Conservation (phyloP, 2,888 invertebrate genomes). For the Stenoptilia bipunctidactyla region DNA sequence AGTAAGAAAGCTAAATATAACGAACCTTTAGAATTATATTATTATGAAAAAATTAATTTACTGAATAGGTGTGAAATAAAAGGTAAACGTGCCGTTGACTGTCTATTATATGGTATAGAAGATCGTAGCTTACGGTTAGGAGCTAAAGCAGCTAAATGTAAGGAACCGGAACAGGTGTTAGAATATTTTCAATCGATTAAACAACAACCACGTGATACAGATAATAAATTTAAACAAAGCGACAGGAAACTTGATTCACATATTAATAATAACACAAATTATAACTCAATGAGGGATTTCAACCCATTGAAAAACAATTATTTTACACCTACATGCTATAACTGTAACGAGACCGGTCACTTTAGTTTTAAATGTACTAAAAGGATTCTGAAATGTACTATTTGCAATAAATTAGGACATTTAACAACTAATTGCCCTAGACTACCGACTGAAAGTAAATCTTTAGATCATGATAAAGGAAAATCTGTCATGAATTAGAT, state of each 20-base stretch:
- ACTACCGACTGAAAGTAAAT: not conserved
- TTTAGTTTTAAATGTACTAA: conserved; percentile 6
- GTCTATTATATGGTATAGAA: conserved; percentile 7
- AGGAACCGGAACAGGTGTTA: conserved; percentile 9
- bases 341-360: conserved; percentile 7
- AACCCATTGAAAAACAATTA: not conserved
- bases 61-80: conserved; percentile 10
- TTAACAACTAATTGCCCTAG: conserved; percentile 1
- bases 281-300: not conserved
- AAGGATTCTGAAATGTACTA: conserved; percentile 3
- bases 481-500: not conserved
- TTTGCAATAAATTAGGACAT: conserved; percentile 7
- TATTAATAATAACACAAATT: not conserved
- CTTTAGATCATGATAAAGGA: not conserved
- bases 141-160: conserved; percentile 9
- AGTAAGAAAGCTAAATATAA: conserved; percentile 5
- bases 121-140: conserved; percentile 10
- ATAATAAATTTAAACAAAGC: not conserved
- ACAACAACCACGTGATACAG: conserved; percentile 4
- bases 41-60: conserved; percentile 10
- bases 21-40: conserved; percentile 12
- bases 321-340: conserved; percentile 1
- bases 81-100: conserved; percentile 12
- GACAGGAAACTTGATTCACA: not conserved
- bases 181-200: conserved; percentile 9